Evolutionary conservation across 2,888 invertebrate species (phyloP), one percentile per base, ranked within the genome.

Genomic region (Ischnus inquisitorius): DNA sequence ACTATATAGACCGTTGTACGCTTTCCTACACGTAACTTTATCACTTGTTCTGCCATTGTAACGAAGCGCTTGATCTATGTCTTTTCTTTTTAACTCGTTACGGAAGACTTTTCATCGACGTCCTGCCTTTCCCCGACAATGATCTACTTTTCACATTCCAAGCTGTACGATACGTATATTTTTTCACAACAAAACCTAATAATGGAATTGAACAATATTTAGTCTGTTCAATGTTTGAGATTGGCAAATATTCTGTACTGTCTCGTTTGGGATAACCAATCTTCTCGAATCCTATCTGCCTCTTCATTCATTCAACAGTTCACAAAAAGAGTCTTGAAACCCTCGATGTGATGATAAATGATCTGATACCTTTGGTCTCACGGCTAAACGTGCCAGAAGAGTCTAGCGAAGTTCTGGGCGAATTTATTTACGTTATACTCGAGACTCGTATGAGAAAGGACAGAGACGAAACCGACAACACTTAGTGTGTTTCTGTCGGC

Each of bases 401-500:
- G 8, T 46, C 10, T 54, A 16, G 64, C 54, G 28, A 51, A 43
- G 34, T 57, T 34, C 51, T 34, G 10, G 64, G 48, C 78, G 62
- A 74, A 72, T 80, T 76, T 39, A 41, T 54, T 67, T 34, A 68
- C 62, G 43, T 75, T 75, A 46, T 10, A 28, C 46, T 51, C 39
- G 25, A 64, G 25, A 19, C 22, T 14, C 39, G 14, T 8, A 19
- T 22, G 65, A 41, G 68, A 48, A 57, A 78, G 57, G 25, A 68
- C 34, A 46, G n/a, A 43, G 10, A 19, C 54, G 51, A 54, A 75
- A 62, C 48, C 54, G 51, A 78, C 62, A 78, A 74, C 68, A 74
- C 71, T 79, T n/a, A 51, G 75, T 79, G 84, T 79, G 75, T 79
- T 83, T 76, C 84, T 71, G 86, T 90, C 90, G 92, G 91, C 90